These are phyloP conservation scores for Toxonevra muliebris DNA, from an alignment of 2,888 invertebrate species.

Conservation along the genomic window DNA sequence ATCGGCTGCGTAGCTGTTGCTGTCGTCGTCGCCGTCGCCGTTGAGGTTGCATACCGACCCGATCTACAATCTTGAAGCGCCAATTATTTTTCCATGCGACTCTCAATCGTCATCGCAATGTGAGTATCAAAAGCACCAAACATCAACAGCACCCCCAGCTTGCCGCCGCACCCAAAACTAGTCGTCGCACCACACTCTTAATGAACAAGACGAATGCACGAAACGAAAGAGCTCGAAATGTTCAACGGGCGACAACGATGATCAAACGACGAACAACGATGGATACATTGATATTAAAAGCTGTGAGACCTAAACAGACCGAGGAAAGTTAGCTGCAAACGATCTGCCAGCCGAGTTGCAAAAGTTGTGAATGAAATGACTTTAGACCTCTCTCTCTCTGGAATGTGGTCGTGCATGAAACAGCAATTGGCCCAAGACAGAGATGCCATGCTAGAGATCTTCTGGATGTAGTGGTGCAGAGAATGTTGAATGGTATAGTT, in stretches of 20 bases:
- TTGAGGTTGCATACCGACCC: background rate
- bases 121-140: background rate
- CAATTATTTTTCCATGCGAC: slow-evolving; percentile 29
- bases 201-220: slow-evolving; percentile 36
- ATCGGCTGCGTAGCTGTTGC: background rate
- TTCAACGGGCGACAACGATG: background rate
- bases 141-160: background rate
- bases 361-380: slow-evolving; percentile 64
- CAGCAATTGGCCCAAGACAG: slow-evolving; percentile 50
- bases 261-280: slow-evolving; percentile 2
- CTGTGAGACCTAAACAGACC: background rate
- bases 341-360: slow-evolving; percentile 35
- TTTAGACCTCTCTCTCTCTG: slow-evolving; percentile 56
- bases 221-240: slow-evolving; percentile 33
- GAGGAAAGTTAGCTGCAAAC: slow-evolving; percentile 20
- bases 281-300: slow-evolving; percentile 15
- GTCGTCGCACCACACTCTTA: slow-evolving; percentile 32
- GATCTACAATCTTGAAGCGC: slow-evolving; percentile 22
- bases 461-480: slow-evolving; percentile 19
- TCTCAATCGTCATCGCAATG: background rate
- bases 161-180: background rate
- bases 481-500: background rate
- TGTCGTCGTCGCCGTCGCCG: slow-evolving; percentile 23
- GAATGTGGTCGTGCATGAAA: slow-evolving; percentile 60
- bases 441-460: slow-evolving; percentile 34